These are phyloP conservation scores for Harmothoe impar DNA, from an alignment of 2,888 invertebrate species.

Conservation along the genomic window DNA sequence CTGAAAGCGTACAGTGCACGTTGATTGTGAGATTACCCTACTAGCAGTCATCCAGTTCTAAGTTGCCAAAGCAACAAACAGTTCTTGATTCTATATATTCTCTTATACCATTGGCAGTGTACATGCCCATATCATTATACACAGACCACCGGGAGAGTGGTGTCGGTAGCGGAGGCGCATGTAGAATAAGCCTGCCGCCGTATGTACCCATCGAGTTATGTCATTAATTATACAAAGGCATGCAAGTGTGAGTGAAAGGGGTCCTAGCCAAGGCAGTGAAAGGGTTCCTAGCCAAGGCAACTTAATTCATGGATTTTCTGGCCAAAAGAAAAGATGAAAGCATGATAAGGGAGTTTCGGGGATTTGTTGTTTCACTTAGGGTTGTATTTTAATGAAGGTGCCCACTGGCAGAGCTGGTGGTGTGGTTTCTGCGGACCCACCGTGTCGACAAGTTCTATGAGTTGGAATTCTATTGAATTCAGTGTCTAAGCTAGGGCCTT, in stretches of 20 bases:
- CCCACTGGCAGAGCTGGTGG: neutral
- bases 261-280: neutral
- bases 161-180: no score
- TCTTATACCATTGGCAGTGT: constrained; percentile 11
- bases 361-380: neutral
- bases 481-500: neutral
- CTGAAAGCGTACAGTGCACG: neutral
- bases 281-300: neutral
- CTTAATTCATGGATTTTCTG: neutral
- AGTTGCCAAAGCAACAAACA: constrained; percentile 11
- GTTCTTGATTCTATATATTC: constrained; percentile 31
- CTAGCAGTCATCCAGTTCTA: neutral
- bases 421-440: no score
- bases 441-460: neutral
- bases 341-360: neutral
- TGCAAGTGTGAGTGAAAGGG: constrained; percentile 6
- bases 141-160: neutral
- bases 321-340: neutral
- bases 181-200: neutral
- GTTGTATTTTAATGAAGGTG: neutral
- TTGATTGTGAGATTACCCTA: neutral
- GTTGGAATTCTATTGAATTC: neutral
- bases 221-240: neutral
- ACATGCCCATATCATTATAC: constrained; percentile 27
- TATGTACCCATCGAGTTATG: neutral